Base-by-base conservation (phyloP, 2,888 invertebrate species). In the Dyspetes luteomarginatus region DNA sequence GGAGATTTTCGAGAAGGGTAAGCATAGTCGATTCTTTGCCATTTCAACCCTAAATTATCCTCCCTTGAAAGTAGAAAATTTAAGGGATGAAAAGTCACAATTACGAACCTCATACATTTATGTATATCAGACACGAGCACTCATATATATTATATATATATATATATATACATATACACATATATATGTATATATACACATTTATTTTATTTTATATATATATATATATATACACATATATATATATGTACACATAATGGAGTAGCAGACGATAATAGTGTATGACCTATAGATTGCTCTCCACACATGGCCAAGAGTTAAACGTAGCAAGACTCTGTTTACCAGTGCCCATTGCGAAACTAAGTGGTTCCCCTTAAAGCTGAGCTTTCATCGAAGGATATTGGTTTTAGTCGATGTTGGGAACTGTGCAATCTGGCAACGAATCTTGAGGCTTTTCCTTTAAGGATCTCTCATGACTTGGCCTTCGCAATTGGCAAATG, bases 291-390 rank as follows among this genome's bases (percentile, higher is more conserved):
- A 28, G 48, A 71, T 64, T 43, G 24, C 36, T 56, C 50, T 65
- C 48, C 55, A 15, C 22, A 62, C 45, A 55, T 65, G n/a, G n/a
- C 19, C 22, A 24, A 65, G 58, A 24, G 64, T 78, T 19, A 58
- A 65, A 58, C 65, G 71, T 52, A 43, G 71, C 71, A 71, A 56
- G 36, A 56, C 28, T n/a, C n/a, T n/a, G 48, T 41, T 24, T 26
- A 43, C 26, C 22, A 43, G 65, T 56, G 24, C 22, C 55, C 65
- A 17, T 28, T 58, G 19, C 62, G 28, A 5, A 26, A 55, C 65
- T 28, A 58, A 72, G 65, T 65, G 71, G 50, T 65, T 26, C 24
- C 43, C 22, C 55, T 77, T 71, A 60, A 78, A 78, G 71, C 64
- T 30, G 71, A 72, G 43, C 50, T 22, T n/a, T 65, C 50, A 28